Percentiles rank a stretch among this genome's conserved stretches.
Evolutionary conservation across 1,140 invertebrate species (phyloP).

Genomic region (Bombus fervidus): DNA sequence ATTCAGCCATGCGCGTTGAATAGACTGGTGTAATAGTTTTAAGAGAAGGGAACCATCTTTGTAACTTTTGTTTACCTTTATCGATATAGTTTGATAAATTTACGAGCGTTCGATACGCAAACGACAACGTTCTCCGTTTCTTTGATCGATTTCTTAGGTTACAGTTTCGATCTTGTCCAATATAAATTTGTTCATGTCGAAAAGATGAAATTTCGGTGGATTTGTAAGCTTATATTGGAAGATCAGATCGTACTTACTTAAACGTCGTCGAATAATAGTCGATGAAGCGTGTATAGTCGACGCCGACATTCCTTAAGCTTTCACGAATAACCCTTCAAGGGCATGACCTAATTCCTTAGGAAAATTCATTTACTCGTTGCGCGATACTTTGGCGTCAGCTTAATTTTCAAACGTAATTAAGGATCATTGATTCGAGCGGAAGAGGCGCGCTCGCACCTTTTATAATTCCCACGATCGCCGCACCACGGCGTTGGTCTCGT

Average conservation of each 20-base stretch:
- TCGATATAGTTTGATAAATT: constrained; percentile 4
- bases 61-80: not conserved
- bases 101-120: not conserved
- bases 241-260: not conserved
- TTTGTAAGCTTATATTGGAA: not conserved
- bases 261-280: constrained; percentile 10
- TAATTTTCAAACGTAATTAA: constrained; percentile 49
- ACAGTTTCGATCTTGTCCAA: no score
- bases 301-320: constrained; percentile 21
- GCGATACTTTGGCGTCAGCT: constrained; percentile 21
- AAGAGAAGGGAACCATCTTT: not conserved
- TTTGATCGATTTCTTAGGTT: no score
- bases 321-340: constrained; percentile 31
- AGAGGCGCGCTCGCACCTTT: constrained; percentile 24
- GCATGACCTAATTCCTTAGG: constrained; percentile 25
- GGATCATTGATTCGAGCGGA: constrained; percentile 40
- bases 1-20: constrained; percentile 49
- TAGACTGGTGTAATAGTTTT: constrained; percentile 2
- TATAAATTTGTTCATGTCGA: not conserved
- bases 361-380: constrained; percentile 39
- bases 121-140: not conserved
- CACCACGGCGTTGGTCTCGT: constrained; percentile 44
- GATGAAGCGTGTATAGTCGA: constrained; percentile 4
- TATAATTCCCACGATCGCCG: constrained; percentile 27
- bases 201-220: not conserved